These are phyloP conservation scores for Lepidochrysops patricia DNA, from an alignment of 2,888 invertebrate genomes.

Conservation along the genomic window DNA sequence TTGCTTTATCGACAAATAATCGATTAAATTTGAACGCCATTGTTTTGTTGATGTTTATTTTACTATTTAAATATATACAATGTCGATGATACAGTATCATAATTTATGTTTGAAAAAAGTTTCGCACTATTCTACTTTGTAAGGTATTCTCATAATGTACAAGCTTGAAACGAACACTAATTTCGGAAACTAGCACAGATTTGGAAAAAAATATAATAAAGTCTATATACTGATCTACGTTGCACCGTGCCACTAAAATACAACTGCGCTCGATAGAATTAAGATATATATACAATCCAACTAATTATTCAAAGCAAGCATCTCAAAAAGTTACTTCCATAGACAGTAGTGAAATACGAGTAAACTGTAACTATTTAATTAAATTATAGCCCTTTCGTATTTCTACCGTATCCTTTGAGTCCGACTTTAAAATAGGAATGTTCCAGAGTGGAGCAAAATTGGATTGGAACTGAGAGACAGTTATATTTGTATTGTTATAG, in stretches of 20 bases:
- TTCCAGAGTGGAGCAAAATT: conserved; percentile 16
- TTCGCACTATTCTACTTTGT: no score
- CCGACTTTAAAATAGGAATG: conserved; percentile 18
- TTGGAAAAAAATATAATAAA: no score
- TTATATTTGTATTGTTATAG: conserved; percentile 14
- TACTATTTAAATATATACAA: not conserved
- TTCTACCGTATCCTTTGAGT: conserved; percentile 12
- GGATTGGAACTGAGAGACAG: conserved; percentile 19
- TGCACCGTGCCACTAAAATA: not conserved
- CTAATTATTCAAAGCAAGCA: conserved; percentile 3
- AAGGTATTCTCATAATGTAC: no score
- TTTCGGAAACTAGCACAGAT: no score
- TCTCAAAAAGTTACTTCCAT: conserved; percentile 4
- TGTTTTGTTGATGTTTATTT: not conserved
- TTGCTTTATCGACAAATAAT: not conserved
- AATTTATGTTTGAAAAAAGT: not conserved
- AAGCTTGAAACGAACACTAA: no score
- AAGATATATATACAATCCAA: not conserved
- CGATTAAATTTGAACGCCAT: not conserved
- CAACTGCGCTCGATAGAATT: not conserved
- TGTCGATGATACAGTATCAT: not conserved
- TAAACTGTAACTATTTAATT: conserved; percentile 12
- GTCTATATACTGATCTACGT: no score
- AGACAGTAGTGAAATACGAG: conserved; percentile 7
- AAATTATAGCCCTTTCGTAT: conserved; percentile 13